These are phyloP conservation scores for Heteropelma amictum DNA, from an alignment of 2,888 invertebrate species.

Conservation along the genomic window DNA sequence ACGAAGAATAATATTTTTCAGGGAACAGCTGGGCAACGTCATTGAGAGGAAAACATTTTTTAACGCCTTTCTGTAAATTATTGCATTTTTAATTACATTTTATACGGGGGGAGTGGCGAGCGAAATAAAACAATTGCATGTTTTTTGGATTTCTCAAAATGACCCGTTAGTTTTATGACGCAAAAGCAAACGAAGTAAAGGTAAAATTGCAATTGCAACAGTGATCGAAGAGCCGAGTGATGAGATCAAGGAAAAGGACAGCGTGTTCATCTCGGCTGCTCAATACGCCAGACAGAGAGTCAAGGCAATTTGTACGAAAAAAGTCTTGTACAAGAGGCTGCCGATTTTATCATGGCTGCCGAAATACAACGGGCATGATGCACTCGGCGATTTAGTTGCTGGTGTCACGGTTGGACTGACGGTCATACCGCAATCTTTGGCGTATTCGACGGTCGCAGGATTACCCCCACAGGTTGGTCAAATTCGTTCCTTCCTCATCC, in stretches of 20 bases:
- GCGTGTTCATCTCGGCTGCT: slow-evolving; percentile 70
- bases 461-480: slow-evolving; percentile 83
- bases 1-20: too few relatives aligned
- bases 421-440: slow-evolving; percentile 93
- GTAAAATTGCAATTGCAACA: not conserved
- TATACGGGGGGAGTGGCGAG: too few relatives aligned
- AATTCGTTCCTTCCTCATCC: not conserved
- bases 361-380: slow-evolving; percentile 85
- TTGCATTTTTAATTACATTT: too few relatives aligned
- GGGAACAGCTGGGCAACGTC: too few relatives aligned
- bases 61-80: too few relatives aligned
- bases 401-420: slow-evolving; percentile 95
- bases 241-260: slow-evolving; percentile 67
- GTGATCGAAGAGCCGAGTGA: slow-evolving; percentile 74
- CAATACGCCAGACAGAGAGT: slow-evolving; percentile 78
- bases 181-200: not conserved
- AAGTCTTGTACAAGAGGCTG: slow-evolving; percentile 85
- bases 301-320: slow-evolving; percentile 81
- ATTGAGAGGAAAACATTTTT: too few relatives aligned
- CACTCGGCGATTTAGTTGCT: slow-evolving; percentile 92
- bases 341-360: slow-evolving; percentile 90
- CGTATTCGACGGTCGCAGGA: slow-evolving; percentile 89
- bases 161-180: slow-evolving; percentile 3
- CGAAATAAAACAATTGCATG: too few relatives aligned
- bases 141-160: too few relatives aligned